Base-by-base conservation (phyloP, 2,797 vertebrate genomes). In the Sebastiscus albofasciatus region DNA sequence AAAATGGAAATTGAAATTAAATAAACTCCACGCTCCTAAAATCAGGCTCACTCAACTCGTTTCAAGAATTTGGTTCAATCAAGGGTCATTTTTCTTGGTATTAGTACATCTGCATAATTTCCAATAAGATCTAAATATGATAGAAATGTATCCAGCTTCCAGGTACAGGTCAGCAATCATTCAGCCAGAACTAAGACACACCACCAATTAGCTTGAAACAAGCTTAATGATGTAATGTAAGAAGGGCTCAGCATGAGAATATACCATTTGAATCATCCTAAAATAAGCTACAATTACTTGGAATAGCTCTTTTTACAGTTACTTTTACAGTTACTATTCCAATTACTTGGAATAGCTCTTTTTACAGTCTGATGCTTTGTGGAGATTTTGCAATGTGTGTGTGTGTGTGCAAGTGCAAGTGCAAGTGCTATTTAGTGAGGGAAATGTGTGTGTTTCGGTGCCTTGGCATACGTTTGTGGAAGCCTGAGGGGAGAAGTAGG, bases 361-460 rank as follows among this genome's bases (percentile, higher is more conserved):
- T 52, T 60, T 79, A 46, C 49, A 59, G n/a, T 14, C 16, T 33
- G 52, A 46, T 56, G 46, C 26, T 18, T 39, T 8, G n/a, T 34
- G n/a, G 29, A n/a, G 7, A 52, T 52, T 29, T 55, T 69, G 5
- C 29, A 55, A 11, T 54, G 7, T 54, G 4, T 8, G 55, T 58
- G 27, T 62, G 36, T 24, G 6, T 36, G n/a, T 4, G 34, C 6
- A 7, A 7, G 6, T 65, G 27, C 22, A 59, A 52, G 52, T 67
- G 33, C 22, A 59, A 52, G 52, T 34, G 62, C 36, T 52, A 18
- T 76, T 82, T 72, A 58, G 60, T 69, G 39, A 71, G 10, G 49
- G 26, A 77, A 74, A 39, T 73, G 76, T 84, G 76, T 78, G 78
- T 77, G 10, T 86, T 72, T 77, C 22, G 3, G n/a, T 33, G 60